These are phyloP conservation scores for Thera obeliscata DNA, from an alignment of 2,888 invertebrate species.

Conservation along the genomic window DNA sequence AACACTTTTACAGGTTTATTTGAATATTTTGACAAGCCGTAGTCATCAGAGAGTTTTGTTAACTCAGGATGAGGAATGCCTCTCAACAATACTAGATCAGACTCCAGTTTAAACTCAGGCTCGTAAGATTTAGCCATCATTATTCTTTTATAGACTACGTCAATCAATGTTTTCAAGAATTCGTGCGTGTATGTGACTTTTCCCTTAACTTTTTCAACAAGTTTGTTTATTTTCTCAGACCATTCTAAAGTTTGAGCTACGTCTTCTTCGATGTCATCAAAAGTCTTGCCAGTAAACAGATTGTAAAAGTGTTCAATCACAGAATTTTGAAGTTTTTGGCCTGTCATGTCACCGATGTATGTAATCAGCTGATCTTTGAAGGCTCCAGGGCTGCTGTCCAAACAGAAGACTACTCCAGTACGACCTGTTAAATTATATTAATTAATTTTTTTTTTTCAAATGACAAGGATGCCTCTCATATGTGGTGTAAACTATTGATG, in stretches of 20 bases:
- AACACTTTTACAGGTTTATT: conserved; percentile 46
- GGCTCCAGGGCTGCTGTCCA: conserved; percentile 57
- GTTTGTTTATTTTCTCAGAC: no score
- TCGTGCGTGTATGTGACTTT: conserved; percentile 7
- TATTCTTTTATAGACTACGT: conserved; percentile 47
- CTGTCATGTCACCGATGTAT: conserved; percentile 47
- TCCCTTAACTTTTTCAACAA: no score
- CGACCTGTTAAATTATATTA: conserved; percentile 1
- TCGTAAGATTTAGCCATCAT: conserved; percentile 44
- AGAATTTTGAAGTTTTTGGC: conserved; percentile 43
- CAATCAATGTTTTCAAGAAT: conserved; percentile 41
- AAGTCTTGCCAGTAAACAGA: no score
- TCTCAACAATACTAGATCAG: conserved; percentile 46
- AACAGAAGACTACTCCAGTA: conserved; percentile 50
- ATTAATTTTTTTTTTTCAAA: neutral
- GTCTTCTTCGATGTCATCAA: no score
- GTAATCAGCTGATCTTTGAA: conserved; percentile 47
- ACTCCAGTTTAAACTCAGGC: conserved; percentile 47
- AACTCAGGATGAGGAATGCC: no score
- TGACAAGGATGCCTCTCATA: neutral
- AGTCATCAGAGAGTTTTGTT: conserved; percentile 44
- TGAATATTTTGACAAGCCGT: conserved; percentile 47
- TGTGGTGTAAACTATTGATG: neutral
- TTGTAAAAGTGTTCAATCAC: no score
- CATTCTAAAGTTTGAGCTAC: no score